These are phyloP conservation scores for Lomographa bimaculata DNA, from an alignment of 2,888 invertebrate genomes.

Conservation along the genomic window DNA sequence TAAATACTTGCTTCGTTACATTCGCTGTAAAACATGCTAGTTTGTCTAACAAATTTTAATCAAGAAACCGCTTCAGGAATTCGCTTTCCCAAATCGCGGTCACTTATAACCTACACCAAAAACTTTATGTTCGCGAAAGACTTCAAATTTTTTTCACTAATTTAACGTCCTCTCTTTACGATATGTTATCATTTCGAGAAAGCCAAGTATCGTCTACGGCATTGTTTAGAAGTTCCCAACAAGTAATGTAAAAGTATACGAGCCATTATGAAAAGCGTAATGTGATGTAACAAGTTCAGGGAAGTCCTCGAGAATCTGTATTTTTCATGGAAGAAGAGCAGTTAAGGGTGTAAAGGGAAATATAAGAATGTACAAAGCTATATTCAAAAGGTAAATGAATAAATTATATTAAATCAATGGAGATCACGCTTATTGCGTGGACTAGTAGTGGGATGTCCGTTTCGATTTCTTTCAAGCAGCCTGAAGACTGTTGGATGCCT, in stretches of 20 bases:
- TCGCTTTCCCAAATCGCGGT: no score
- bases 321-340: not conserved
- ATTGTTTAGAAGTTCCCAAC: constrained; percentile 5
- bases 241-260: constrained; percentile 3
- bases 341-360: no score
- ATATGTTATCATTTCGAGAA: constrained; percentile 27
- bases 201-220: constrained; percentile 13
- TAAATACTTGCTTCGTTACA: not conserved
- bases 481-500: no score
- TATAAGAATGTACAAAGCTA: no score
- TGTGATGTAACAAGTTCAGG: not conserved
- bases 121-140: constrained; percentile 8
- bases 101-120: not conserved
- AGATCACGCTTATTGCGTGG: no score
- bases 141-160: constrained; percentile 19
- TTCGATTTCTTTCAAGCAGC: no score
- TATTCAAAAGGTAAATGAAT: no score
- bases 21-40: no score
- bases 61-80: no score
- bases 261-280: constrained; percentile 1
- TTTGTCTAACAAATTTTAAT: not conserved
- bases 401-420: no score
- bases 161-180: constrained; percentile 20
- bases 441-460: no score
- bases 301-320: not conserved